Percentiles rank a stretch among this genome's conserved stretches.
Evolutionary conservation across 2,113 vertebrate genomes (phyloP).

Genomic region (Catharus minimus): DNA sequence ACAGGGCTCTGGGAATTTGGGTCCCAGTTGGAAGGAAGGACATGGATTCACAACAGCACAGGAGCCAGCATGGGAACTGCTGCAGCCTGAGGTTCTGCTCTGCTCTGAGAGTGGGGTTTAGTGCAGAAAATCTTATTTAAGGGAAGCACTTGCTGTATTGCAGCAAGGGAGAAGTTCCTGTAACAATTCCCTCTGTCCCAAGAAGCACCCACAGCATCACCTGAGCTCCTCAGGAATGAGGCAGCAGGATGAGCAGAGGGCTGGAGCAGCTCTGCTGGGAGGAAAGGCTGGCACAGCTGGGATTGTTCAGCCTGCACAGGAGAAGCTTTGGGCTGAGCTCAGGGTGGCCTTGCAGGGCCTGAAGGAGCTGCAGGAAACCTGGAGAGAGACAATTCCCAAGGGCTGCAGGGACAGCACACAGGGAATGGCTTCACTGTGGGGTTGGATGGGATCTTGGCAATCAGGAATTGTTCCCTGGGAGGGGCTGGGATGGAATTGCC

Average conservation of each 20-base stretch:
- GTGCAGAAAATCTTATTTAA: background rate
- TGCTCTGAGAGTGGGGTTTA: background rate
- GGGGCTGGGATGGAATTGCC: too few relatives aligned
- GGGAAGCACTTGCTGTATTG: background rate
- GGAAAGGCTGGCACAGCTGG: background rate
- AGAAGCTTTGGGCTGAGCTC: background rate
- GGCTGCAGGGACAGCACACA: too few relatives aligned
- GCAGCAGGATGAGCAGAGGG: background rate
- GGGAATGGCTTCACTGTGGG: background rate
- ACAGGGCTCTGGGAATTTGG: background rate
- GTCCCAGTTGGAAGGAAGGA: background rate
- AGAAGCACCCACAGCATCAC: background rate
- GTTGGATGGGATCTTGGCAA: background rate
- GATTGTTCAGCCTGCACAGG: background rate
- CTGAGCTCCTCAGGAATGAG: background rate
- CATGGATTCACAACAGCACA: background rate
- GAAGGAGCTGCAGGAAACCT: too few relatives aligned
- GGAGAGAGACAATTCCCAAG: too few relatives aligned
- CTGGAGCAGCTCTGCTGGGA: background rate
- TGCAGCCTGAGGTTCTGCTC: background rate
- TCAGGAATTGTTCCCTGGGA: too few relatives aligned
- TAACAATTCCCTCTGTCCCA: background rate
- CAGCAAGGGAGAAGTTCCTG: rapidly evolving
- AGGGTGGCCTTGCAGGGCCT: too few relatives aligned
- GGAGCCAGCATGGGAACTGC: background rate